Base-by-base conservation (phyloP, 2,888 invertebrate species). In the Meloe dianella region DNA sequence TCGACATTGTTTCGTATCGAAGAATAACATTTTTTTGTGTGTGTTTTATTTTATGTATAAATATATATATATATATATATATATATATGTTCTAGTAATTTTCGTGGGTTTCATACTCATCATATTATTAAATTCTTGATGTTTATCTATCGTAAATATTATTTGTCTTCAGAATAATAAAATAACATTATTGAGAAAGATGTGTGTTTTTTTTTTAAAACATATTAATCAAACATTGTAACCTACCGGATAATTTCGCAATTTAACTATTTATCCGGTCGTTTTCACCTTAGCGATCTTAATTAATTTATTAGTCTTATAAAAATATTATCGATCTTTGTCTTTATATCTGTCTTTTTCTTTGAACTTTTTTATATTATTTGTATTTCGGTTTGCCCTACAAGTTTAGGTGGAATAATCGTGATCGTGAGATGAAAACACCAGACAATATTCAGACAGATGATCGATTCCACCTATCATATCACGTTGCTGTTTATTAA, bases 361-460 rank as follows among this genome's bases (percentile, higher is more conserved):
- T 47, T 2, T 20, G n/a, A n/a, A n/a, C 17, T 47, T 17, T 7
- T 47, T 47, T 17, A 8, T 47, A 7, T 47, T 20, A 20, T 47
- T 47, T 47, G 1, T 47, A 20, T 38, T 38, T n/a, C 20, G n/a
- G n/a, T n/a, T n/a, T n/a, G n/a, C n/a, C 47, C 20, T 47, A 20
- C 47, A 47, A 47, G 17, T 47, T 47, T 20, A 7, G 10, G 22
- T 20, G 51, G 10, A 51, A 51, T 51, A 22, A 51, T 9, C 51
- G 22, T 51, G 51, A 51, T 51, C 51, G 51, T 51, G 51, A 51
- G 51, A 51, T 51, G 51, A 51, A 22, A 51, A 20, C 22, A 61
- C 56, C 64, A 67, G 67, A 67, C 67, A 59, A 24, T 59, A 56
- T 57, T 64, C 61, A 67, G 67, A 67, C 65, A 58, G 54, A 51